Conservation (phyloP, 2,113 vertebrate species). For the Brienomyrus brachyistius region DNA sequence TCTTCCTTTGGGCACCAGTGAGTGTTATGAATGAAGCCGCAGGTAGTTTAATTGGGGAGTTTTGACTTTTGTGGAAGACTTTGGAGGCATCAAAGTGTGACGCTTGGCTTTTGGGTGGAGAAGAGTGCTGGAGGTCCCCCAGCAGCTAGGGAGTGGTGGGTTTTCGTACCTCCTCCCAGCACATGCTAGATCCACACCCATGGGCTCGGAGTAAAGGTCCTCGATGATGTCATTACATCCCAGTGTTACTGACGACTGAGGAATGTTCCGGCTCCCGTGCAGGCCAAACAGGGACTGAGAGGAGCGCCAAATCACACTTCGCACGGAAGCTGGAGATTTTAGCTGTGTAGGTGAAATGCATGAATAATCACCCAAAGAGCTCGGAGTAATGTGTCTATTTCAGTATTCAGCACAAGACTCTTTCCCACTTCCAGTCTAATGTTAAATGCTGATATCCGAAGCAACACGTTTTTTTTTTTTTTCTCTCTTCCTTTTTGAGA, state of each 20-base stretch:
- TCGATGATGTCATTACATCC: background rate
- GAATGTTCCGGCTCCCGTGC: background rate
- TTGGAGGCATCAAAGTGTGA: background rate
- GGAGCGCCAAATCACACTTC: background rate
- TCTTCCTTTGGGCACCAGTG: background rate
- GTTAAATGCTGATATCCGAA: background rate
- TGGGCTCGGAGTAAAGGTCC: background rate
- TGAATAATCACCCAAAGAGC: background rate
- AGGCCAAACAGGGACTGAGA: background rate
- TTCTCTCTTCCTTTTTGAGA: background rate
- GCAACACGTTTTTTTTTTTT: background rate
- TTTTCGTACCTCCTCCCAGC: background rate
- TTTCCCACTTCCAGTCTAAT: background rate
- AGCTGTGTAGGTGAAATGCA: background rate
- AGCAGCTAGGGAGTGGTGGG: background rate
- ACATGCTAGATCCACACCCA: background rate
- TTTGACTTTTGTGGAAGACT: background rate
- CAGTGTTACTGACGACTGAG: background rate
- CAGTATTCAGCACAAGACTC: background rate
- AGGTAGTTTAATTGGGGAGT: background rate
- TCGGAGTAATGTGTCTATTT: background rate
- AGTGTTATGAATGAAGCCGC: background rate
- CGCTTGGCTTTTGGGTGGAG: background rate
- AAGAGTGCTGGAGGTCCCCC: background rate
- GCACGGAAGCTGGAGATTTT: background rate